Base-by-base conservation (phyloP, 2,888 invertebrate species). In the Lamproptera curius region DNA sequence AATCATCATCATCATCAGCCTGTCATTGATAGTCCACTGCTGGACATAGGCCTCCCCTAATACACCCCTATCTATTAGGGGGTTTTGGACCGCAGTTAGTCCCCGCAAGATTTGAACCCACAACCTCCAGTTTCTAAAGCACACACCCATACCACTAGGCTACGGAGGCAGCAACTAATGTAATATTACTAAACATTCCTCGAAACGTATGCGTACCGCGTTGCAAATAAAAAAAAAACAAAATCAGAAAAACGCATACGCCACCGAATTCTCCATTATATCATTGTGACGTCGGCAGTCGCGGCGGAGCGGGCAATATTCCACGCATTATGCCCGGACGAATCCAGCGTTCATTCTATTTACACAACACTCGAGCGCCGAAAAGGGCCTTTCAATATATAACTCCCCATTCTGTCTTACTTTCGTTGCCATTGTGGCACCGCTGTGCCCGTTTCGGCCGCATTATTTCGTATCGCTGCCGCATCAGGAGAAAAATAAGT, bases 351-450 rank as follows among this genome's bases (percentile, higher is more conserved):
- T 70, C 71, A 58, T 67, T 72, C 74, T 86, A 84, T 88, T 88
- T 80, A 88, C 88, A 82, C 80, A 83, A 84, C 87, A 88, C 88
- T 88, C 78, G 61, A 76, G 56, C 63, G 61, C 61, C 72, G 72
- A 72, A 80, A 85, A 85, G 84, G 87, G 84, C 76, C 86, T 82
- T 80, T 83, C 85, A 84, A 86, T 86, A 86, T 83, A 81, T 85
- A 74, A 72, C 82, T 76, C 83, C 84, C 84, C 66, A 79, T 84
- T 82, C 82, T 78, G 70, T 75, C 78, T 82, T 79, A 73, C 70
- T 70, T 62, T 57, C 63, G 60, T 57, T 60, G 66, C 64, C 53
- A 80, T 82, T 84, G 82, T 83, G 69, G 67, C 56, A 57, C 49
- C 55, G 59, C 56, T 47, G 55, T 46, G 61, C 56, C 65, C 68